A percentile compares a stretch with the other conserved stretches of the same genome.
Evolutionary conservation across 1,140 invertebrate genomes (phyloP).

Genomic region (Anoplophora glabripennis): DNA sequence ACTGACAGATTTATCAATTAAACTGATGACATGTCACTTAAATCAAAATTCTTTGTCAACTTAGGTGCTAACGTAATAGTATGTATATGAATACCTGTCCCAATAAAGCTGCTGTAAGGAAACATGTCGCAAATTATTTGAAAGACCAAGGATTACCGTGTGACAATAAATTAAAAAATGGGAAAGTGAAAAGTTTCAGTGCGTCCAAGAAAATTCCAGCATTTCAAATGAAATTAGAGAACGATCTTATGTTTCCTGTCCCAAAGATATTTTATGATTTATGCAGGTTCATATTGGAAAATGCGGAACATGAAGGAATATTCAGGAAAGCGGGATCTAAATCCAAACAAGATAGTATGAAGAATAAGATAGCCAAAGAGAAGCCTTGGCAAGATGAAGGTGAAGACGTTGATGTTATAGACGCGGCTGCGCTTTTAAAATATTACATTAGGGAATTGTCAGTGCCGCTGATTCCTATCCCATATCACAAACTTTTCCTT

Average conservation of each 20-base stretch:
- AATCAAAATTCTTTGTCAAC: no score
- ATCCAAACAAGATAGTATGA: constrained; percentile 3
- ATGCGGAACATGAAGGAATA: constrained; percentile 3
- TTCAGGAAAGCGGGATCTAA: constrained; percentile 1
- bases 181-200: no score
- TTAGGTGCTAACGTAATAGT: no score
- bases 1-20: no score
- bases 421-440: not conserved
- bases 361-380: not conserved
- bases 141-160: no score
- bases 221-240: not conserved
- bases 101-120: no score
- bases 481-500: not conserved
- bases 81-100: no score
- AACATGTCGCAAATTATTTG: no score
- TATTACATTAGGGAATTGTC: not conserved
- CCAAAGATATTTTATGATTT: constrained; percentile 4
- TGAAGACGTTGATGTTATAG: not conserved
- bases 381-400: not conserved
- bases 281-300: not conserved
- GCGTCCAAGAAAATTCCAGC: no score
- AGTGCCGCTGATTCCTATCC: not conserved
- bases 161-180: no score
- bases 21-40: no score
- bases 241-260: not conserved